Base-by-base conservation (phyloP, 2,888 invertebrate genomes). In the Stenodera caucasica region DNA sequence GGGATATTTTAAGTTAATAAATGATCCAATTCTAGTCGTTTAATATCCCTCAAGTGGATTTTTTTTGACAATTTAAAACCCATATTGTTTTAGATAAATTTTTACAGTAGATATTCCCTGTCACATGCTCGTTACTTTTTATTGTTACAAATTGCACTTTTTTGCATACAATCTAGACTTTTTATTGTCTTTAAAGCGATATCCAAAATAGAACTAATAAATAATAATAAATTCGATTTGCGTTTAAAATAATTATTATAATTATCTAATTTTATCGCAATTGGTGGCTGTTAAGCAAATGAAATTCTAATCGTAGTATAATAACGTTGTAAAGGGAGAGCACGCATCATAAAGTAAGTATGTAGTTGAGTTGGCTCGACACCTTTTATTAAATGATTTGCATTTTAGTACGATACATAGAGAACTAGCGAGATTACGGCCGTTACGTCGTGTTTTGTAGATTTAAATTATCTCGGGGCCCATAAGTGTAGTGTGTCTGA, bases 91-190 rank as follows among this genome's bases (percentile, higher is more conserved):
- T 72, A 75, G 75, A 75, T 75, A 77, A 77, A 78, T 78, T 78
- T 80, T 80, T 80, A 78, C 79, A 78, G 78, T 79, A 80, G 77
- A 80, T 80, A 77, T 79, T 77, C 72, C 76, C 77, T 74, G 78
- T 80, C 79, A 77, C 75, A 78, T 77, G 73, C 72, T 75, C 71
- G 71, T 72, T 72, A 69, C 72, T 60, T 77, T 80, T 78, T 79
- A 79, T 78, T 78, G 78, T 80, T 80, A 80, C 75, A 77, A 71
- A 78, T 74, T 73, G 74, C 68, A 67, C 66, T 68, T 69, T 73
- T 72, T 67, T 67, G 55, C 70, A 72, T 72, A 70, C 72, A 72
- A 74, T n/a, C n/a, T n/a, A n/a, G n/a, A n/a, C n/a, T n/a, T n/a
- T n/a, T n/a, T n/a, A n/a, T n/a, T n/a, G n/a, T n/a, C n/a, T n/a